Conservation (phyloP, 1,140 invertebrate genomes). For the Pseudomyrmex dendroicus region DNA sequence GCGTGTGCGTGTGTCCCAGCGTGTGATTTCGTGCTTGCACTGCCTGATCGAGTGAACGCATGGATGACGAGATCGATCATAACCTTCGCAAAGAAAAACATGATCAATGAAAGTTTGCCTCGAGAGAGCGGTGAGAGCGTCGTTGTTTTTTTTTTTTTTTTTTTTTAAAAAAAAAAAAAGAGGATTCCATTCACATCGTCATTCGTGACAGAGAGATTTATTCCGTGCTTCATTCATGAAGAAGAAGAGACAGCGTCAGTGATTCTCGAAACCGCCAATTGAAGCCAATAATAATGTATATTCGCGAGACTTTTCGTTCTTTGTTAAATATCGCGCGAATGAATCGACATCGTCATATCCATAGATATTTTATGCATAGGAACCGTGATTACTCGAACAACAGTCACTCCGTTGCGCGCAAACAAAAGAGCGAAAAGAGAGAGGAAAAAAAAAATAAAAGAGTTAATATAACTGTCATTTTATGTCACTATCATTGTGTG, state of each 20-base stretch:
- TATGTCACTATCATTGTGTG: conserved; percentile 29
- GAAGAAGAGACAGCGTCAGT: background rate
- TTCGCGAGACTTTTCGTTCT: background rate
- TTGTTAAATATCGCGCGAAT: background rate
- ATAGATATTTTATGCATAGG: background rate
- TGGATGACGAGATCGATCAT: conserved; percentile 61
- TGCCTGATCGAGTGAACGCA: conserved; percentile 46
- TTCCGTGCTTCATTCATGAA: background rate
- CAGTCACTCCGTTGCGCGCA: background rate
- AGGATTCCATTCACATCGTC: conserved; percentile 12
- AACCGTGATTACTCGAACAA: background rate
- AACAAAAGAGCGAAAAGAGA: background rate
- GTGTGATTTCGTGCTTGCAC: conserved; percentile 15
- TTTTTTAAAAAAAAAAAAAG: too few species aligned
- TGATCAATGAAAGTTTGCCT: conserved; percentile 24
- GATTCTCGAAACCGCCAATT: conserved; percentile 3
- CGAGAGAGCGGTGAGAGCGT: conserved; percentile 12
- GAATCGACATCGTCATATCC: background rate
- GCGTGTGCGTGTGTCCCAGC: conserved; percentile 13
- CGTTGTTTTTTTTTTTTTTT: conserved; percentile 2
- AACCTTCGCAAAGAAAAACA: conserved; percentile 41
- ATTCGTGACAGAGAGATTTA: conserved; percentile 20
- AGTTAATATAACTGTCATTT: conserved; percentile 12
- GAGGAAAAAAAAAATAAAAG: background rate
- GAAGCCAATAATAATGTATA: background rate